Conservation (phyloP, 2,797 vertebrate species). For the Myripristis jacobus region DNA sequence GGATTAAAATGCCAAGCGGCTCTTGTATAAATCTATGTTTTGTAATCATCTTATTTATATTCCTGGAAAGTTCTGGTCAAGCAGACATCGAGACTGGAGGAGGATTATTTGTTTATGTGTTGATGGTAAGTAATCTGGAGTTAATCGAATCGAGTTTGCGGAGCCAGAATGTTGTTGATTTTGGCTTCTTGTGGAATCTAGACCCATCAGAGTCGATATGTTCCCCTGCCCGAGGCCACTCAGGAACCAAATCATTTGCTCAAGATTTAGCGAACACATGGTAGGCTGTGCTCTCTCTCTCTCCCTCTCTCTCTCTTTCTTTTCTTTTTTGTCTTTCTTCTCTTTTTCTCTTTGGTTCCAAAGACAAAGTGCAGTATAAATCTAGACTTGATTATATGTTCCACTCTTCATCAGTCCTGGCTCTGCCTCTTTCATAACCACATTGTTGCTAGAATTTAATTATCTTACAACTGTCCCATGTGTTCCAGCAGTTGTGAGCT, state of each 20-base stretch:
- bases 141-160: constrained; percentile 12
- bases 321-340: not conserved
- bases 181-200: not conserved
- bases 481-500: not conserved
- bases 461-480: not conserved
- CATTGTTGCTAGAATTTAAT: not conserved
- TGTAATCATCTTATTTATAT: constrained; percentile 7
- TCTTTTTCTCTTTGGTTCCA: not conserved
- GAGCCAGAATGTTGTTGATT: not conserved
- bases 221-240: not conserved
- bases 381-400: not conserved
- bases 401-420: not conserved
- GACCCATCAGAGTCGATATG: not conserved
- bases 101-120: not conserved
- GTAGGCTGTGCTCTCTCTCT: too few relatives aligned
- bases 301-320: too few relatives aligned
- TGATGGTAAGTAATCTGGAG: constrained; percentile 1
- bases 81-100: not conserved
- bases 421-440: not conserved
- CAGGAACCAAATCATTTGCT: not conserved
- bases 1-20: not conserved
- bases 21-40: constrained; percentile 22
- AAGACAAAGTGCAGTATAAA: not conserved
- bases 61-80: constrained; percentile 23
- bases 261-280: not conserved